Conservation (phyloP, 2,888 invertebrate genomes). For the Acanthacorydalis orientalis region DNA sequence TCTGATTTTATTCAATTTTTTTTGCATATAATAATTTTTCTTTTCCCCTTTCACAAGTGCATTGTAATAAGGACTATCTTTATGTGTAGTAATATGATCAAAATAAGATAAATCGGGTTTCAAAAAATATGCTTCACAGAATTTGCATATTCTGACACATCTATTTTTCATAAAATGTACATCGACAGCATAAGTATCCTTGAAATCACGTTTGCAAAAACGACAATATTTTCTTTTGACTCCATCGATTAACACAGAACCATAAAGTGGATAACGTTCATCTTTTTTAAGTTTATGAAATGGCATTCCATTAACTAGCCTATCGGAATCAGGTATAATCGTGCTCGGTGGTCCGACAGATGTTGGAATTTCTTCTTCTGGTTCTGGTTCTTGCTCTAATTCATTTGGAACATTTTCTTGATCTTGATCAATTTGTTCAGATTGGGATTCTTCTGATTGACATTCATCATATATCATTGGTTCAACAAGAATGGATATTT, state of each 20-base stretch:
- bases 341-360: background rate
- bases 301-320: background rate
- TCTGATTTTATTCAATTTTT: background rate
- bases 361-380: background rate
- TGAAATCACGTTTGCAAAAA: slow-evolving; percentile 1
- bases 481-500: background rate
- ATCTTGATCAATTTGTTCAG: background rate
- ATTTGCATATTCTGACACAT: slow-evolving; percentile 3
- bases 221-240: slow-evolving; percentile 2
- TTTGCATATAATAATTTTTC: background rate
- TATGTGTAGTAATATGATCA: slow-evolving; percentile 1
- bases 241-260: background rate
- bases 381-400: background rate
- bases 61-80: slow-evolving; percentile 1
- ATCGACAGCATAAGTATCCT: slow-evolving; percentile 2
- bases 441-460: background rate
- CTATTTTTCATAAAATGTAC: slow-evolving; percentile 2
- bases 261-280: slow-evolving; percentile 1
- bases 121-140: slow-evolving; percentile 2
- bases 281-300: background rate
- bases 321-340: background rate
- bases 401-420: background rate
- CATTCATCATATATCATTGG: background rate
- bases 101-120: slow-evolving; percentile 1
- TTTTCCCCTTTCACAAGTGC: background rate